These are phyloP conservation scores for Nomada ruficornis DNA, from an alignment of 2,888 invertebrate species.

Conservation along the genomic window DNA sequence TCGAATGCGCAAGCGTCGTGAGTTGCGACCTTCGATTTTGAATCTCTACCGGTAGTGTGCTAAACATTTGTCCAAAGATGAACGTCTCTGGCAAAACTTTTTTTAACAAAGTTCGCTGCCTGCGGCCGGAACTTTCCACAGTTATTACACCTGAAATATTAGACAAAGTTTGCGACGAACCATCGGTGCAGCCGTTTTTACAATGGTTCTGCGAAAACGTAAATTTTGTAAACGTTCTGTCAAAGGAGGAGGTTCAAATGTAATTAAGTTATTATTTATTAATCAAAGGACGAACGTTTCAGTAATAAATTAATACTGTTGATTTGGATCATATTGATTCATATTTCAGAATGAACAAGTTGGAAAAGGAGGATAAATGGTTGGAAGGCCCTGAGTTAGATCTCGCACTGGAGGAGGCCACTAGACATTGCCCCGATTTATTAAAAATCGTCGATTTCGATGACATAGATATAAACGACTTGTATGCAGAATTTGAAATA, in stretches of 20 bases:
- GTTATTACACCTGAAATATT: conserved; percentile 74
- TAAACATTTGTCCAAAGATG: conserved; percentile 42
- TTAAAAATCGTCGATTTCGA: conserved; percentile 69
- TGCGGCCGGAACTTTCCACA: conserved; percentile 73
- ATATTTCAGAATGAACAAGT: conserved; percentile 72
- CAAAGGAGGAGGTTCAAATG: conserved; percentile 76
- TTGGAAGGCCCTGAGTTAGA: conserved; percentile 76
- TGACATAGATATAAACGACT: conserved; percentile 52
- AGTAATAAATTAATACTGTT: no score
- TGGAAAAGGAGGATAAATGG: conserved; percentile 75
- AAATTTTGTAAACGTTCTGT: conserved; percentile 75
- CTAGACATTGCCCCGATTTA: conserved; percentile 76
- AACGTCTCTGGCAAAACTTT: conserved; percentile 70
- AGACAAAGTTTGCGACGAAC: conserved; percentile 75
- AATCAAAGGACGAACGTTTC: not conserved
- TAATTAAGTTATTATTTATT: conserved; percentile 70
- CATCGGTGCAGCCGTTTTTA: conserved; percentile 76
- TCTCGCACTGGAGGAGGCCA: conserved; percentile 71
- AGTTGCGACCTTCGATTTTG: not conserved
- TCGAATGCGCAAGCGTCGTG: no score
- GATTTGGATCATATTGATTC: not conserved
- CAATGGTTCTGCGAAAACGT: conserved; percentile 80
- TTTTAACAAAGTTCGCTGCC: conserved; percentile 74
- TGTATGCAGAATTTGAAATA: conserved; percentile 62
- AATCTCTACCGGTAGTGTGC: not conserved